Percentiles rank a stretch among this genome's conserved stretches.
Conservation (phyloP, 2,888 invertebrate species). For the Drosophila quinaria region DNA sequence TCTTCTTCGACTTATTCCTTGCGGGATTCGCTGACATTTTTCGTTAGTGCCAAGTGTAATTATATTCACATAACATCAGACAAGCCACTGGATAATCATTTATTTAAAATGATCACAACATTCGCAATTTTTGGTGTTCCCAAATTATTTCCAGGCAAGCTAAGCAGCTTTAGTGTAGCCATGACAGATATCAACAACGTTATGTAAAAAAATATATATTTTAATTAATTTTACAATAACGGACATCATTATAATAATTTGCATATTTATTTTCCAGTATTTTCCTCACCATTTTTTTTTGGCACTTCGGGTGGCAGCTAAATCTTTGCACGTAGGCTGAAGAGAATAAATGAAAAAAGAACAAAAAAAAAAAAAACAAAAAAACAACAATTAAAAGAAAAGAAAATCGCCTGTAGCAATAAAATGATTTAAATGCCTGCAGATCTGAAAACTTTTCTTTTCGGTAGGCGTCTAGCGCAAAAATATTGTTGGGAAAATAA, state of each 20-base stretch:
- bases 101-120: constrained; percentile 13
- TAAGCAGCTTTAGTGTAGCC: constrained; percentile 23
- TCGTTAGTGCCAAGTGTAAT: constrained; percentile 16
- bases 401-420: constrained; percentile 41
- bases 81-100: constrained; percentile 13
- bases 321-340: constrained; percentile 43
- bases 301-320: constrained; percentile 52
- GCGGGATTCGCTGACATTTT: constrained; percentile 1
- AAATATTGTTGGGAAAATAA: constrained; percentile 31
- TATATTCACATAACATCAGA: constrained; percentile 2
- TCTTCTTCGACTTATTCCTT: constrained; percentile 7
- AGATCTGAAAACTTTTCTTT: constrained; percentile 26
- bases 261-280: constrained; percentile 40
- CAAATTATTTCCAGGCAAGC: constrained; percentile 7
- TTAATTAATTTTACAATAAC: constrained; percentile 68
- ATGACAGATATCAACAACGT: constrained; percentile 29
- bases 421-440: constrained; percentile 51
- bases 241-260: constrained; percentile 67
- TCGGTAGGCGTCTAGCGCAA: constrained; percentile 3
- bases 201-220: constrained; percentile 48
- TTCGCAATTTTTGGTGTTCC: background rate
- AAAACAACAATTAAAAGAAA: constrained; percentile 36
- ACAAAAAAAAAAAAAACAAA: constrained; percentile 10
- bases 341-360: constrained; percentile 4
- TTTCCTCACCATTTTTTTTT: constrained; percentile 61